Percentiles rank a stretch among this genome's conserved stretches.
phyloP scores from a whole-genome alignment of 2,797 vertebrate species.

The Brachyalestes nurse region DNA sequence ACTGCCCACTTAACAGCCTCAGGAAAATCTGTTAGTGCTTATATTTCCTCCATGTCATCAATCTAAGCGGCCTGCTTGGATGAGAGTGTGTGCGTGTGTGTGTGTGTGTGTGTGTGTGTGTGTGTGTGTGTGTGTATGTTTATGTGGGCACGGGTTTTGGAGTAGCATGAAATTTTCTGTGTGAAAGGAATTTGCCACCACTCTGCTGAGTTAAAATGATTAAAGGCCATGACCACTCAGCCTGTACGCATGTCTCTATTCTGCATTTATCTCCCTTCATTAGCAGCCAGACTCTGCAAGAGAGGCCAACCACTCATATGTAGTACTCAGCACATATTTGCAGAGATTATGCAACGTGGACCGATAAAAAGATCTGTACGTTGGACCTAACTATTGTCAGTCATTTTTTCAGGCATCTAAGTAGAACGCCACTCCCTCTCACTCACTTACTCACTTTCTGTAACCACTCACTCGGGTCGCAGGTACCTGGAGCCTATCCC shows the following conservation, averaged over 20 bases:
- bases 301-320: neutral
- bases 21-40: neutral
- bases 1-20: neutral
- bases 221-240: constrained; percentile 45
- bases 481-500: too few relatives aligned
- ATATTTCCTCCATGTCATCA: neutral
- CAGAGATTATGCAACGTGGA: constrained; percentile 14
- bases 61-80: neutral
- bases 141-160: neutral
- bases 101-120: too few relatives aligned
- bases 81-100: neutral
- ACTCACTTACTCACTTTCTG: too few relatives aligned
- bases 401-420: neutral
- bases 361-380: neutral
- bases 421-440: too few relatives aligned
- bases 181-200: neutral
- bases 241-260: neutral
- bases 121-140: too few relatives aligned
- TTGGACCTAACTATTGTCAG: neutral
- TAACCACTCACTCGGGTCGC: too few relatives aligned
- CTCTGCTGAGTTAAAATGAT: constrained; percentile 56
- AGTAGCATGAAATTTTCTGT: neutral
- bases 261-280: constrained; percentile 22
- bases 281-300: neutral
- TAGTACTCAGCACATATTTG: constrained; percentile 2